Evolutionary conservation across 1,140 invertebrate species (phyloP), one percentile per base, ranked within the genome.

Genomic region (Brachionus sp.): DNA sequence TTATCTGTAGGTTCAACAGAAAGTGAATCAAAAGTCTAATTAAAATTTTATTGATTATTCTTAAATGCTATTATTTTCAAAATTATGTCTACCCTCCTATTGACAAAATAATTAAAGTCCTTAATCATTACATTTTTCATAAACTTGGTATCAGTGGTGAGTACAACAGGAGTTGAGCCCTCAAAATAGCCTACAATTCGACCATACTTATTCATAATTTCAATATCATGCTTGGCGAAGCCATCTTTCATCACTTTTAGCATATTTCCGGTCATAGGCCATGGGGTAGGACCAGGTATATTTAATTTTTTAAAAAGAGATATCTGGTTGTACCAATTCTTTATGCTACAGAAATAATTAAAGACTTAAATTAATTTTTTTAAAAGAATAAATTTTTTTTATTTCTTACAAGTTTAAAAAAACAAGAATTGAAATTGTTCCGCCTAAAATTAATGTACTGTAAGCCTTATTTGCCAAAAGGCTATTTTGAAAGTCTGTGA

Each of bases 61-160:
- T 9, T 0, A 7, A 57, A 25, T 23, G 16, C 19, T 2, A 23
- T 42, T 7, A 3, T 42, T 19, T 19, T n/a, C 9, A 19, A 53
- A 16, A 23, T 57, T 23, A 0, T 19, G 9, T 29, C 50, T 77
- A 84, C 84, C 66, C 84, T 50, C 64, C 85, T 39, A 50, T 86
- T 85, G 5, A 83, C 42, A 44, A 86, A 85, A 37, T 68, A 46
- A 19, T 82, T 68, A 46, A 85, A 85, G 13, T 86, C 84, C 50
- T 86, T 85, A 6, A 86, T 84, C 62, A 84, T 42, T 29, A 85
- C 84, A 39, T 85, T 82, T 83, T 85, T 85, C 3, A 86, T 50
- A 23, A 86, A 82, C 16, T 83, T 82, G 2, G 78, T 13, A 44
- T 86, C 85, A 39, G 35, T 53, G 1, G 85, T 77, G 1, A 85